Evolutionary conservation across 2,113 vertebrate genomes (phyloP).

Genomic region (Harpagus bidentatus): DNA sequence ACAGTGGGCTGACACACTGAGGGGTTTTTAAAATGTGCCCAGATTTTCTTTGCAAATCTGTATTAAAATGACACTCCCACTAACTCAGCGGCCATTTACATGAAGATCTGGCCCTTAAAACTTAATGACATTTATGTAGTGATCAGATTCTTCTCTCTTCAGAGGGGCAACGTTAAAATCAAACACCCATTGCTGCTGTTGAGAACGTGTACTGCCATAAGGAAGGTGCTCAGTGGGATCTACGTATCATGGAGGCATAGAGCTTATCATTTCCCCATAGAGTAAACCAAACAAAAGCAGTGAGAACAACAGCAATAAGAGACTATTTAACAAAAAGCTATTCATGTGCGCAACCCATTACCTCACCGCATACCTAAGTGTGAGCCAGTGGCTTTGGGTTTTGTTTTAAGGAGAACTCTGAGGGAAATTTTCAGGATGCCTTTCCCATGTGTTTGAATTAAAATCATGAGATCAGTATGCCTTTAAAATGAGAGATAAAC

Average conservation of each 20-base stretch:
- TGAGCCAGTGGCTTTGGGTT: not conserved
- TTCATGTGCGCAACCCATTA: constrained; percentile 25
- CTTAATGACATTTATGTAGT: not conserved
- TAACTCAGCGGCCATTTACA: not conserved
- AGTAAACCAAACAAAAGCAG: constrained; percentile 8
- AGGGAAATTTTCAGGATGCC: constrained; percentile 31
- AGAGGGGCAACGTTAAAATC: not conserved
- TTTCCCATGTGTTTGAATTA: not conserved
- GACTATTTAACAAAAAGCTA: constrained; percentile 24
- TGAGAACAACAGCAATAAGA: constrained; percentile 13
- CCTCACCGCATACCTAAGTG: constrained; percentile 7
- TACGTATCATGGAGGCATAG: not conserved
- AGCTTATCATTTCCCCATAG: not conserved
- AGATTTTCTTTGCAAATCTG: not conserved
- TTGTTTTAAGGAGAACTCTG: not conserved
- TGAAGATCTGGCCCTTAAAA: not conserved
- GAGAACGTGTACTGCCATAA: not conserved
- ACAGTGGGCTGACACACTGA: not conserved
- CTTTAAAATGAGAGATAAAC: constrained; percentile 35
- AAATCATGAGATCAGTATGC: not conserved
- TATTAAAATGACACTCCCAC: not conserved
- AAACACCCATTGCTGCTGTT: not conserved
- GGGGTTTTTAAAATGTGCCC: not conserved
- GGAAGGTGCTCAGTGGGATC: not conserved
- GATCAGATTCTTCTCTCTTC: not conserved